Conservation (phyloP, 2,888 invertebrate genomes). For the Bedellia somnulentella region DNA sequence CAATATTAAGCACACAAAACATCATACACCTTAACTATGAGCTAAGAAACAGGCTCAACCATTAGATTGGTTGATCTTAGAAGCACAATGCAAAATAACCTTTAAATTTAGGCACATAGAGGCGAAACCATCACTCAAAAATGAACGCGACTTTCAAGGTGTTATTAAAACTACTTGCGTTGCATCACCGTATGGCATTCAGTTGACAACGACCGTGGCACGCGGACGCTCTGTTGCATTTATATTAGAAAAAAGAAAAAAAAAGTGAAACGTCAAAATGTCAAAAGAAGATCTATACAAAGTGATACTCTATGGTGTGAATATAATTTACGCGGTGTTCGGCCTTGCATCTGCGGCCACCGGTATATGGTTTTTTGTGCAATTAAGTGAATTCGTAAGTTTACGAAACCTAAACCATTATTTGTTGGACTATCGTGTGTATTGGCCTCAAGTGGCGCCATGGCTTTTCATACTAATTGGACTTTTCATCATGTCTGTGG, state of each 20-base stretch:
- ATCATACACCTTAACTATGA: no score
- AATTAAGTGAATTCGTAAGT: conserved; percentile 40
- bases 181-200: conserved; percentile 35
- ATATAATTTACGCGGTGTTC: conserved; percentile 44
- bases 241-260: no score
- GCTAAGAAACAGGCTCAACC: no score
- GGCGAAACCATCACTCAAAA: no score
- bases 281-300: conserved; percentile 44
- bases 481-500: conserved; percentile 36
- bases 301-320: conserved; percentile 39
- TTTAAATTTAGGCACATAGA: no score
- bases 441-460: conserved; percentile 54
- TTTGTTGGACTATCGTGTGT: conserved; percentile 43
- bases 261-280: conserved; percentile 27
- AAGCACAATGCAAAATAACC: no score
- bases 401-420: conserved; percentile 49
- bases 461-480: conserved; percentile 50
- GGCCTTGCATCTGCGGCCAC: conserved; percentile 43
- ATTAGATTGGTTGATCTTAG: no score
- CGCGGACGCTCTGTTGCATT: conserved; percentile 19
- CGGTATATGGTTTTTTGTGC: conserved; percentile 54
- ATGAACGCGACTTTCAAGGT: no score
- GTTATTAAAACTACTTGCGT: conserved; percentile 41
- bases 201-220: conserved; percentile 26
- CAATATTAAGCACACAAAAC: no score